Evolutionary conservation across 2,797 vertebrate species (phyloP).

Genomic region (Morelia viridis): DNA sequence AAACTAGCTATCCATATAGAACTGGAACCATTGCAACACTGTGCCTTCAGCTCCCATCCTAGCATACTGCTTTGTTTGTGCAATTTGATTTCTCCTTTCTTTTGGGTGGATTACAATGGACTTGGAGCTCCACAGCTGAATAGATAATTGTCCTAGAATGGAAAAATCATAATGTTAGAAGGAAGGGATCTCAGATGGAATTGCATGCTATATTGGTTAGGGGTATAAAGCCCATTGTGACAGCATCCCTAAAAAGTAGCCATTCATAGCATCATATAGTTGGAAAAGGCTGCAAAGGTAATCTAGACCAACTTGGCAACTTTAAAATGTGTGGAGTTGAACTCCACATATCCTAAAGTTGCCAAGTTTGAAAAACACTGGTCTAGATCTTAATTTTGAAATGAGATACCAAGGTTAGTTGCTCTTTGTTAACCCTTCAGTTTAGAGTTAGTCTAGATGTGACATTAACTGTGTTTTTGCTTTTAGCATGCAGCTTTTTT

Average conservation of each 20-base stretch:
- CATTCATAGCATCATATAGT: background rate
- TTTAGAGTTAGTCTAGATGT: background rate
- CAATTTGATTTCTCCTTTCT: background rate
- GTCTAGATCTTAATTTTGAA: too few species aligned
- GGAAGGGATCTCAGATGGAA: background rate
- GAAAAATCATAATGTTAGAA: background rate
- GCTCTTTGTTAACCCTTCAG: background rate
- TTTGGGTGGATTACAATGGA: background rate
- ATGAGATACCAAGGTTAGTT: background rate
- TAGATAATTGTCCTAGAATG: background rate
- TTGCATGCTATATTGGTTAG: background rate
- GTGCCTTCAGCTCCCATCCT: background rate
- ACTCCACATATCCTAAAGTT: background rate
- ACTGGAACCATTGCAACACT: background rate
- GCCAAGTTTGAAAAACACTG: too few species aligned
- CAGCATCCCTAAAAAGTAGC: background rate
- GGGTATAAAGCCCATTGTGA: background rate
- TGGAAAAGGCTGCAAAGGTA: too few species aligned
- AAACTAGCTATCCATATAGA: background rate
- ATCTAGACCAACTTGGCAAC: background rate
- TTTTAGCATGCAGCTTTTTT: background rate
- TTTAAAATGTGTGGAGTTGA: background rate
- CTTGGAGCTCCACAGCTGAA: too few species aligned
- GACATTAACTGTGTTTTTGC: background rate
- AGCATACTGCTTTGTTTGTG: background rate